These are phyloP conservation scores for Folsomia manolachei DNA, from an alignment of 2,888 invertebrate species.

Conservation along the genomic window DNA sequence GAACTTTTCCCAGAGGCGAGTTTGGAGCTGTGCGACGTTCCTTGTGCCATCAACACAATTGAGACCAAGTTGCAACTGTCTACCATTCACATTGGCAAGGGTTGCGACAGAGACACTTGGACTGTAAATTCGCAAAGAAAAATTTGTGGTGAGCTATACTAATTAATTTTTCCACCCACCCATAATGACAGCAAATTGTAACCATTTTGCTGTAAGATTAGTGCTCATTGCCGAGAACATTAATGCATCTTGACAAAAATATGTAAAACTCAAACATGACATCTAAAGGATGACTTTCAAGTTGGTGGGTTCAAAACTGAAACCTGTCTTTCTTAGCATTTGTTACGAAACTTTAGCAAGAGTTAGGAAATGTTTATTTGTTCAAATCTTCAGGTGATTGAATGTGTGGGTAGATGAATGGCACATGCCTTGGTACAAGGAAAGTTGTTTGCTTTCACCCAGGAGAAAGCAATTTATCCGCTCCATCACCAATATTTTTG, in stretches of 20 bases:
- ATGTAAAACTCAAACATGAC: too few species aligned
- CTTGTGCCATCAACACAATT: slow-evolving; percentile 54
- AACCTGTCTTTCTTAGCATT: too few species aligned
- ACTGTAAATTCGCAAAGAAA: slow-evolving; percentile 79
- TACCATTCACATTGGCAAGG: slow-evolving; percentile 87
- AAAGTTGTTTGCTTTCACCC: not conserved
- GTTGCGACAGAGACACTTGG: slow-evolving; percentile 93
- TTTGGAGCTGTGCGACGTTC: slow-evolving; percentile 61
- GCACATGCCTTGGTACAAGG: not conserved
- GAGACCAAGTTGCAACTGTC: slow-evolving; percentile 63
- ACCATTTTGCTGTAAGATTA: too few species aligned
- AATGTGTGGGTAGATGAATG: not conserved
- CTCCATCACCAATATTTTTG: not conserved
- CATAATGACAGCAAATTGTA: too few species aligned
- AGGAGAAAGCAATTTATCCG: not conserved
- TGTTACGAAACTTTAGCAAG: too few species aligned
- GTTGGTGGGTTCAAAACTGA: too few species aligned
- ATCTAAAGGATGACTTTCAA: too few species aligned
- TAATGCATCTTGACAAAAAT: too few species aligned
- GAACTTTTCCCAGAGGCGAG: slow-evolving; percentile 75
- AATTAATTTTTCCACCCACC: not conserved
- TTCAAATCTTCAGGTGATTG: not conserved
- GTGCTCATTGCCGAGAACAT: too few species aligned
- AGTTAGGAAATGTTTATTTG: not conserved
- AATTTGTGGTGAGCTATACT: slow-evolving; percentile 66